Evolutionary conservation across 2,797 vertebrate species (phyloP).

Genomic region (Pseudochirops cupreus): DNA sequence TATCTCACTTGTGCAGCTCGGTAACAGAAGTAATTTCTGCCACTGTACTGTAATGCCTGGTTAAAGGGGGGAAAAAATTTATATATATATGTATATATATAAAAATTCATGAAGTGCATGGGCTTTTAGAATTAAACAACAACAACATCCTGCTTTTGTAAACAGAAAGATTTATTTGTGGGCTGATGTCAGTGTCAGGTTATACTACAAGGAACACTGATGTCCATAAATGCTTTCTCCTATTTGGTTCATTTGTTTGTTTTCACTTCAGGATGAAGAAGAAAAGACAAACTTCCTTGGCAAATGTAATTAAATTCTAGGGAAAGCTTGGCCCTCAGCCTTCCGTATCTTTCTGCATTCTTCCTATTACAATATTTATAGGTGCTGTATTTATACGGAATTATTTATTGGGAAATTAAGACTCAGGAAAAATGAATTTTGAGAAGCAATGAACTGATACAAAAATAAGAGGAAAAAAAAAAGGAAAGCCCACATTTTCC

Average conservation of each 20-base stretch:
- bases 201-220: slow-evolving; percentile 60
- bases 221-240: slow-evolving; percentile 5
- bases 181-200: slow-evolving; percentile 52
- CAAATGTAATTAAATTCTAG: slow-evolving; percentile 44
- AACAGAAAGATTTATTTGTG: slow-evolving; percentile 57
- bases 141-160: not conserved
- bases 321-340: not conserved
- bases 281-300: slow-evolving; percentile 25
- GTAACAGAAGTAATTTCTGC: slow-evolving; percentile 56
- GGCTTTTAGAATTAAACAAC: slow-evolving; percentile 42
- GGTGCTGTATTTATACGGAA: not conserved
- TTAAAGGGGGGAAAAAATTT: slow-evolving; percentile 59
- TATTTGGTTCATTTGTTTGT: not conserved
- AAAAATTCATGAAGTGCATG: slow-evolving; percentile 59
- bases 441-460: slow-evolving; percentile 39
- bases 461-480: slow-evolving; percentile 37
- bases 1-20: slow-evolving; percentile 59
- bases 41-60: slow-evolving; percentile 73
- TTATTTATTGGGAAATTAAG: slow-evolving; percentile 41
- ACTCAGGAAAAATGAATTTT: slow-evolving; percentile 49
- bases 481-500: not conserved
- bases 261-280: not conserved
- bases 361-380: not conserved
- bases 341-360: slow-evolving; percentile 3
- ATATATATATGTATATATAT: too few species aligned